These are phyloP conservation scores for Denticeps clupeoides DNA, from an alignment of 2,797 vertebrate species.

Conservation along the genomic window DNA sequence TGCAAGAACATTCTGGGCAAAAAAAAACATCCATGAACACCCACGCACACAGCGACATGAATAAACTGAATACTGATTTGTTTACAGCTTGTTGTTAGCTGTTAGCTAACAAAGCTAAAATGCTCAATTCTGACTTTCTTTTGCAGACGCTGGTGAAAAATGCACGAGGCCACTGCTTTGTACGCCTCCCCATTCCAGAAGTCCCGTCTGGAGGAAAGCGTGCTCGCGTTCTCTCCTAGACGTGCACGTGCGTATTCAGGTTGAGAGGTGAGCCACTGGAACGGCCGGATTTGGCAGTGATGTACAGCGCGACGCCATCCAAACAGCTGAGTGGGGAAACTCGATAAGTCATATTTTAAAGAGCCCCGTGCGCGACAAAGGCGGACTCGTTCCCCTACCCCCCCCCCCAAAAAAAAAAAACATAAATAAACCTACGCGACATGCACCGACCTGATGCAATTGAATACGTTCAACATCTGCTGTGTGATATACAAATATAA, in stretches of 20 bases:
- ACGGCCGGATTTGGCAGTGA: slow-evolving; percentile 41
- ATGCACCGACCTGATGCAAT: slow-evolving; percentile 48
- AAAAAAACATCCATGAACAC: not conserved
- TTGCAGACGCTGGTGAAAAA: no score
- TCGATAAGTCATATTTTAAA: no score
- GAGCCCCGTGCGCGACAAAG: no score
- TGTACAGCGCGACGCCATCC: slow-evolving; percentile 33
- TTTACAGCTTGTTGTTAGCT: no score
- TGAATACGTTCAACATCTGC: slow-evolving; percentile 71
- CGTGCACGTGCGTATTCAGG: slow-evolving; percentile 7
- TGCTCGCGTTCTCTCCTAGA: slow-evolving; percentile 16
- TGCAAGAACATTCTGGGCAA: not conserved
- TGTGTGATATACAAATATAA: slow-evolving; percentile 66
- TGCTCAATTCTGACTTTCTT: no score
- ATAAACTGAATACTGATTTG: no score
- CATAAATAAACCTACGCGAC: slow-evolving; percentile 31
- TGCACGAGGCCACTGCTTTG: no score
- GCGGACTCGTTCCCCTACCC: slow-evolving; percentile 45
- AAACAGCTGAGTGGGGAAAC: slow-evolving; percentile 54
- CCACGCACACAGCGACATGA: no score
- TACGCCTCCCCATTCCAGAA: no score
- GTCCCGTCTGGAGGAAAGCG: no score
- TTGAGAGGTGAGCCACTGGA: slow-evolving; percentile 26
- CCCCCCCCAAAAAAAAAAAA: slow-evolving; percentile 43
- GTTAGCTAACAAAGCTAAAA: no score